Base-by-base conservation (phyloP, 2,113 vertebrate genomes). In the Dryoscopus gambensis region DNA sequence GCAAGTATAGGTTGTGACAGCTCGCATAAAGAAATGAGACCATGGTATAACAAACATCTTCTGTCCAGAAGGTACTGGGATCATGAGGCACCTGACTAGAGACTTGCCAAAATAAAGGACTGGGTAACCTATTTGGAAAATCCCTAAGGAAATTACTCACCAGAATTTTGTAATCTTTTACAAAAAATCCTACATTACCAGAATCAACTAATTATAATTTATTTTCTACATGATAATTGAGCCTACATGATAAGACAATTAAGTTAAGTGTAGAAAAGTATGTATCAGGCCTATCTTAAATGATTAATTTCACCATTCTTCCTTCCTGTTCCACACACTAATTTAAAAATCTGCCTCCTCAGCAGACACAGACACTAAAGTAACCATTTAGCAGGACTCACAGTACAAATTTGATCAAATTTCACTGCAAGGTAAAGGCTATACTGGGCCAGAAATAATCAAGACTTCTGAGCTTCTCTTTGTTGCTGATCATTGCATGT, bases 331-430 rank as follows among this genome's bases (percentile, higher is more conserved):
- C 39, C 74, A 63, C 35, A 80, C 22, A 70, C 16, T 69, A 33
- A 76, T 91, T 91, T 70, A 73, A 91, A 96, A 93, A 94, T 69
- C 59, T 90, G 50, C 67, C 17, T 46, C 37, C 55, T 88, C 87
- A 88, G 87, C 78, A 95, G 75, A 87, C 17, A 75, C 9, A 91
- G 56, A 46, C 13, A 67, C 39, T 79, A 33, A 74, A 64, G 75
- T 23, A 82, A 80, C 46, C 55, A 84, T 67, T 96, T 91, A 88
- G 50, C 46, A 83, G 33, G 57, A 89, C 63, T 69, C n/a, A 18
- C 18, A 55, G 31, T 14, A 67, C 8, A 88, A 76, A 70, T 82
- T 17, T 91, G 37, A 91, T 67, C 87, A 83, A 57, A 80, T 87
- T 91, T 85, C 85, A 87, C 42, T 87, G 44, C n/a, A 73, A 76